Conservation (phyloP, 2,113 vertebrate species). For the Furnarius figulus region DNA sequence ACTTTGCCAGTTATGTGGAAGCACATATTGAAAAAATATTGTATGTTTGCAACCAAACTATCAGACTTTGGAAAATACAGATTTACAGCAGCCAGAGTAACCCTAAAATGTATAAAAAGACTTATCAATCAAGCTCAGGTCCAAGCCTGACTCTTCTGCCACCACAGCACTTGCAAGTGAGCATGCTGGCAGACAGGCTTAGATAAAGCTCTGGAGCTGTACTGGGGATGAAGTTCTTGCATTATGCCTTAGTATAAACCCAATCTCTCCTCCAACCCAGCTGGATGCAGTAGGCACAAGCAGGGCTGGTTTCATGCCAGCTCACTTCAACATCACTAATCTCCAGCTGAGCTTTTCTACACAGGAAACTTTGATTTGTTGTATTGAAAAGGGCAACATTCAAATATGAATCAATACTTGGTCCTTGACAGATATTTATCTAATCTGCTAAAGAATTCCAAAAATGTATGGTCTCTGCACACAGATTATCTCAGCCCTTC, state of each 20-base stretch:
- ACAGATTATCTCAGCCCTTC: background rate
- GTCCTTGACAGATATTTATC: background rate
- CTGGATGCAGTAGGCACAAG: background rate
- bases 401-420: background rate
- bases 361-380: background rate
- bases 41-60: background rate
- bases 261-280: background rate
- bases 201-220: background rate
- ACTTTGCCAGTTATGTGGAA: background rate
- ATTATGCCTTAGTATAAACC: background rate
- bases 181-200: background rate
- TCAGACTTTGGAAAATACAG: background rate
- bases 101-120: background rate
- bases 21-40: background rate
- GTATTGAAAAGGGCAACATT: background rate
- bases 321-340: background rate
- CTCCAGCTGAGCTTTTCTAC: background rate
- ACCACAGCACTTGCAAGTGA: background rate
- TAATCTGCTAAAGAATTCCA: background rate
- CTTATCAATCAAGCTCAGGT: background rate
- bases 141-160: background rate
- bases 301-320: background rate
- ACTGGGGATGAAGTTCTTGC: background rate
- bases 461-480: background rate
- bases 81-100: background rate